Evolutionary conservation across 2,888 invertebrate species (phyloP), one percentile per base, ranked within the genome.

Genomic region (Crepidodera aurea): DNA sequence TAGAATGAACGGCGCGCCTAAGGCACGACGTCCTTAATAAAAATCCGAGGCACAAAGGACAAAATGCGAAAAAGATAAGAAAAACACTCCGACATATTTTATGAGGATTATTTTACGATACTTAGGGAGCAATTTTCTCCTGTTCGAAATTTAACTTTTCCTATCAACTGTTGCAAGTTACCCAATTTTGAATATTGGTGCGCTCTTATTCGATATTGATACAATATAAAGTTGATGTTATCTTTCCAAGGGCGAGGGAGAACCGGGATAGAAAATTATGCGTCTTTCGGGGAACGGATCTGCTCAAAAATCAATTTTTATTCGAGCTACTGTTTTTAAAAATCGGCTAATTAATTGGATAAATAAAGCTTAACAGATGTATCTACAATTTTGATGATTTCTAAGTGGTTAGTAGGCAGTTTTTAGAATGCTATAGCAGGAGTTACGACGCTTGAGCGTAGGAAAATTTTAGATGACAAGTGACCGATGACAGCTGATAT

Each of bases 101-200:
- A 63, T 37, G 42, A 53, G 63, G 64, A 67, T 69, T 66, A 65
- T 67, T 63, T 67, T 60, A 67, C 65, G 64, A 62, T 66, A 62
- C 70, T 68, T 65, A 60, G 61, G 62, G 54, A 64, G 51, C 69
- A 70, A 69, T 70, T 71, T 68, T 67, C 66, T 60, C 65, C 66
- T 51, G 57, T 57, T 69, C 55, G 62, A 66, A 73, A 73, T 73
- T 71, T 71, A 73, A 73, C 71, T 73, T 75, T 75, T 73, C 73
- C 72, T 70, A 76, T 76, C 74, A 71, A 73, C 74, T 72, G 74
- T 74, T 74, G 74, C 73, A 68, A 75, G 73, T 75, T 75, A 76
- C 75, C 75, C 75, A 76, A 76, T 76, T 76, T 75, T 73, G 73
- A 71, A 75, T 75, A 75, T 76, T 73, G 75, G 70, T 58, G 59